Conservation (phyloP, 2,888 invertebrate genomes). For the Meiosimyza platycephala region DNA sequence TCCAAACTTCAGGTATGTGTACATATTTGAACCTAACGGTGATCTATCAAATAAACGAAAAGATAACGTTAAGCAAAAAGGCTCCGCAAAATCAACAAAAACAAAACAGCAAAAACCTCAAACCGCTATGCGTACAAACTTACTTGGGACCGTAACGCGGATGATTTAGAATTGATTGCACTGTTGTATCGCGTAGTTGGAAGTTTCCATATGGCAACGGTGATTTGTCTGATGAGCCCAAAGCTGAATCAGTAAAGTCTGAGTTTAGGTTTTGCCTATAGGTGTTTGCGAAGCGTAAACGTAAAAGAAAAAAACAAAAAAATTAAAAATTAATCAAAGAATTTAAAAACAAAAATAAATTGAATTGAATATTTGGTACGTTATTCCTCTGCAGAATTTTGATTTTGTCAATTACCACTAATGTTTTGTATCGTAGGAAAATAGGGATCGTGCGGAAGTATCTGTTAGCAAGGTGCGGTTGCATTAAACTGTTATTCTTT, state of each 20-base stretch:
- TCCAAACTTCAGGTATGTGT: slow-evolving; percentile 94
- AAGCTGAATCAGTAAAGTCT: slow-evolving; percentile 93
- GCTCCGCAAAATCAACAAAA: background rate
- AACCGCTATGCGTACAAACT: slow-evolving; percentile 59
- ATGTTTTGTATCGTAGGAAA: too few species aligned
- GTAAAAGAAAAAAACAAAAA: slow-evolving; percentile 38
- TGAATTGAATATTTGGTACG: too few species aligned
- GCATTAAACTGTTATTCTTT: slow-evolving; percentile 3
- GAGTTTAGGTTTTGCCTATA: slow-evolving; percentile 92
- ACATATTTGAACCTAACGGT: slow-evolving; percentile 90
- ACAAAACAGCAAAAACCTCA: background rate
- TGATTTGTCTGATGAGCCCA: slow-evolving; percentile 92
- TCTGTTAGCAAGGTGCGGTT: slow-evolving; percentile 30
- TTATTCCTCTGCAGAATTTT: too few species aligned
- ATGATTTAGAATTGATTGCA: slow-evolving; percentile 85
- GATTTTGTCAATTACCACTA: too few species aligned
- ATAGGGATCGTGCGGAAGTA: slow-evolving; percentile 24
- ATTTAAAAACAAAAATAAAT: too few species aligned
- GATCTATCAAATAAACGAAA: slow-evolving; percentile 69
- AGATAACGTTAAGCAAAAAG: background rate
- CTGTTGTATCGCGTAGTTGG: slow-evolving; percentile 91
- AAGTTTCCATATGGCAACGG: slow-evolving; percentile 95
- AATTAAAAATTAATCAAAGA: slow-evolving; percentile 34
- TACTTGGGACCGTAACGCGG: slow-evolving; percentile 91
- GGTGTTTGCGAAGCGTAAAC: slow-evolving; percentile 20